These are phyloP conservation scores for Sipha flava DNA, from an alignment of 1,140 invertebrate genomes.

Conservation along the genomic window DNA sequence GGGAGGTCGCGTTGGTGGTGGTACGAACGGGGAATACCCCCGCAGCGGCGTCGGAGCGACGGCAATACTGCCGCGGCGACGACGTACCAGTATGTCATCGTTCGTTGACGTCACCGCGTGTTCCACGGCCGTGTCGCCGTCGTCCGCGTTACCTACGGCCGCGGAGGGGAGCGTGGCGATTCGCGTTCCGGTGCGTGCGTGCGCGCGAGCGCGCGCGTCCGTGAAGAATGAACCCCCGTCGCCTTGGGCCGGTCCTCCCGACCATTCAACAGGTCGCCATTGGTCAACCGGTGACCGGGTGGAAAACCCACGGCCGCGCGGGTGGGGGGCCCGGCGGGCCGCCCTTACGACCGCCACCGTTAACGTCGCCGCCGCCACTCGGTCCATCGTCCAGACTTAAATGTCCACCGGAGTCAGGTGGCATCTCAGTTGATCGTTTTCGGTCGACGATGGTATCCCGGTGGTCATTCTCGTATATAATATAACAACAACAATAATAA, in stretches of 20 bases:
- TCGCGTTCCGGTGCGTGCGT: neutral
- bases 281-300: constrained; percentile 25
- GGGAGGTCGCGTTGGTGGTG: neutral
- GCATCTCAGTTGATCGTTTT: constrained; percentile 33
- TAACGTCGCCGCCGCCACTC: neutral
- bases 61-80: neutral
- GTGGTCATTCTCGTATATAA: neutral
- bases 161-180: neutral
- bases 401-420: constrained; percentile 32
- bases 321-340: constrained; percentile 28
- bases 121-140: neutral
- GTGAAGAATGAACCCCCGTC: constrained; percentile 20
- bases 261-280: constrained; percentile 13
- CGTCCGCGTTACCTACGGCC: neutral
- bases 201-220: neutral
- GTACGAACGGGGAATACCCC: neutral
- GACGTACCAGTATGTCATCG: constrained; percentile 16
- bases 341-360: constrained; percentile 3
- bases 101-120: constrained; percentile 20
- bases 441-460: constrained; percentile 20
- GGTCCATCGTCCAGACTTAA: constrained; percentile 26
- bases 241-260: constrained; percentile 20
- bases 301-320: constrained; percentile 13
- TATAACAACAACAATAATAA: too few relatives aligned
- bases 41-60: neutral